Conservation (phyloP, 2,888 invertebrate genomes). For the Phyllotreta cruciferae region DNA sequence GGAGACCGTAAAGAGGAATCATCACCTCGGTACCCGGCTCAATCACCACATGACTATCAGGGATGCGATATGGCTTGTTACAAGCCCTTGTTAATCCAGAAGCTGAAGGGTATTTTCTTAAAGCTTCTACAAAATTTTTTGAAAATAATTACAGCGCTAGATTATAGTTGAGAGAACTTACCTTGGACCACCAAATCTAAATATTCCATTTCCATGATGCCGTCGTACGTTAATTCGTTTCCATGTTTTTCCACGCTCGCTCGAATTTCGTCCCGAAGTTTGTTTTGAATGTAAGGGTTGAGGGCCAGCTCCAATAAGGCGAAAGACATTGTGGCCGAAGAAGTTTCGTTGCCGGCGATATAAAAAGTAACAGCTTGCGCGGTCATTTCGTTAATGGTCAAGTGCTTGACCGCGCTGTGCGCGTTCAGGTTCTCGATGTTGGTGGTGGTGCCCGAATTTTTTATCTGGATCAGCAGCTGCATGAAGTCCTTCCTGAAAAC, state of each 20-base stretch:
- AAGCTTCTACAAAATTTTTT: conserved; percentile 4
- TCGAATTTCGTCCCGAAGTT: conserved; percentile 36
- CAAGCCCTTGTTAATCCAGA: conserved; percentile 62
- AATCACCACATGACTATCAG: conserved; percentile 31
- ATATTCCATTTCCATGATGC: conserved; percentile 40
- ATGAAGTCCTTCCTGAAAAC: conserved; percentile 62
- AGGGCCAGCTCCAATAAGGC: conserved; percentile 40
- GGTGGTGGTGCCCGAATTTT: conserved; percentile 47
- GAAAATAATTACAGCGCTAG: conserved; percentile 16
- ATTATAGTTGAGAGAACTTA: conserved; percentile 22
- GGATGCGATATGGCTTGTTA: conserved; percentile 58
- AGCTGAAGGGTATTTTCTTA: conserved; percentile 60
- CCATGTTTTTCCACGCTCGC: conserved; percentile 28
- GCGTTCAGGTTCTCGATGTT: conserved; percentile 36
- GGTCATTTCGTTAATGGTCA: conserved; percentile 36
- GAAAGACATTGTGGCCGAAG: conserved; percentile 44
- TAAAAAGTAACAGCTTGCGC: conserved; percentile 45
- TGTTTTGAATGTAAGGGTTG: conserved; percentile 41
- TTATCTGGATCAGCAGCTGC: conserved; percentile 59
- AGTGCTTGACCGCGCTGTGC: neutral
- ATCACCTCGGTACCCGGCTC: conserved; percentile 51
- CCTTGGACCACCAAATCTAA: conserved; percentile 41
- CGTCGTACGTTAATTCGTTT: conserved; percentile 34
- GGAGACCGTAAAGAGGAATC: conserved; percentile 56
- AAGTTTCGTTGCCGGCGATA: conserved; percentile 44